These are phyloP conservation scores for Clivina fossor DNA, from an alignment of 2,888 invertebrate genomes.

Conservation along the genomic window DNA sequence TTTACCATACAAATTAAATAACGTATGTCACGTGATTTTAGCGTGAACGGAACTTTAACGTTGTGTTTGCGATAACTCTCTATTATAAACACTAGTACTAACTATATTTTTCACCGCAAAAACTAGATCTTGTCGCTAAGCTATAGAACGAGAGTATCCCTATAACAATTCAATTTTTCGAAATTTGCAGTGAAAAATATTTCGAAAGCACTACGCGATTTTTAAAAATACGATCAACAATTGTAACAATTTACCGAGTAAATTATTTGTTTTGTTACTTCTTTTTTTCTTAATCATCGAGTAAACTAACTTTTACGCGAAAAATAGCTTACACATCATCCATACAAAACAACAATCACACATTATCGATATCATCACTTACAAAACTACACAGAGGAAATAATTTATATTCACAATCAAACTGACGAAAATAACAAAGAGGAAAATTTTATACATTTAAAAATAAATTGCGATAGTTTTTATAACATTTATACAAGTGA, in stretches of 20 bases:
- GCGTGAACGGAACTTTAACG: too few relatives aligned
- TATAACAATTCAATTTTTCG: constrained; percentile 5
- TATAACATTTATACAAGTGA: constrained; percentile 22
- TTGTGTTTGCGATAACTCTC: too few relatives aligned
- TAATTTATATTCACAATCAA: constrained; percentile 19
- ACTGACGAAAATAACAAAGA: constrained; percentile 15
- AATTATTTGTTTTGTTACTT: too few relatives aligned
- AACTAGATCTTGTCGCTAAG: too few relatives aligned
- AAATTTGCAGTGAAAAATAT: constrained; percentile 26
- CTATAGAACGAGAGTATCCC: constrained; percentile 20
- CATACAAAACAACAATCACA: constrained; percentile 8
- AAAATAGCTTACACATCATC: too few relatives aligned
- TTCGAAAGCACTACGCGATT: constrained; percentile 18
- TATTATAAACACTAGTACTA: constrained; percentile 22
- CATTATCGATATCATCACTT: too few relatives aligned
- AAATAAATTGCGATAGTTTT: neutral
- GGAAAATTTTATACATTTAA: constrained; percentile 15
- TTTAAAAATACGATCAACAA: constrained; percentile 20
- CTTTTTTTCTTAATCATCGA: too few relatives aligned
- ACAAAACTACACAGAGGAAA: constrained; percentile 16
- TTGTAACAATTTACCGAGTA: constrained; percentile 19
- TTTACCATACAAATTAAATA: too few relatives aligned
- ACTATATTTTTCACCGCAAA: constrained; percentile 23
- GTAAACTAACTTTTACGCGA: constrained; percentile 20
- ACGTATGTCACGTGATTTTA: too few relatives aligned